Percentiles rank a stretch among this genome's conserved stretches.
These are phyloP conservation scores for Piprites chloris DNA, from an alignment of 2,113 vertebrate genomes.

Conservation along the genomic window DNA sequence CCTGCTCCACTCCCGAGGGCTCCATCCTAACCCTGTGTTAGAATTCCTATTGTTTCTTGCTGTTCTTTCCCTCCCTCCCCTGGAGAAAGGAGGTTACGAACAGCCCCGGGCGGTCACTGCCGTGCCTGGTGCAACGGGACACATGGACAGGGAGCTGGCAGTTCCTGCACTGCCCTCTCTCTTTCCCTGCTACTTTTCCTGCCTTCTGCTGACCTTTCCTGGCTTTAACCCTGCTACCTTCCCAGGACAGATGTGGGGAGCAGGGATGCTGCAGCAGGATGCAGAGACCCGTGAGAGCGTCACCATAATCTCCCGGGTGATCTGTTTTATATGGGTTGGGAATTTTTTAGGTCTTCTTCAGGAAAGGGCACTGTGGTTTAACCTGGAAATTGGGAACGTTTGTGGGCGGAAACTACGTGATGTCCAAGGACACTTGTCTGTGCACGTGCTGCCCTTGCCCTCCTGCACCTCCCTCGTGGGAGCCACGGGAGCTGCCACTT, in stretches of 20 bases:
- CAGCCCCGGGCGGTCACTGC: not conserved
- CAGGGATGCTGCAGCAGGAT: not conserved
- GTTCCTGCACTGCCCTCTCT: not conserved
- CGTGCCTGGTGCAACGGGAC: not conserved
- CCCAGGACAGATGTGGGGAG: not conserved
- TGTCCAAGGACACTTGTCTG: accelerated
- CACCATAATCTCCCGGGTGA: not conserved
- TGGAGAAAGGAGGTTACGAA: not conserved
- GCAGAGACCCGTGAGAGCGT: not conserved
- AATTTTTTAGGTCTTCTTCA: not conserved
- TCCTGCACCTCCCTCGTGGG: not conserved
- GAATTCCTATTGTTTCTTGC: not conserved
- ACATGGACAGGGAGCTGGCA: not conserved
- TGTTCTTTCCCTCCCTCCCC: not conserved
- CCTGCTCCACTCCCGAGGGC: not conserved
- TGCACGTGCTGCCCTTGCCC: accelerated
- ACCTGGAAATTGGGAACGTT: not conserved
- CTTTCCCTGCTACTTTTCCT: not conserved
- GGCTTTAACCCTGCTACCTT: not conserved
- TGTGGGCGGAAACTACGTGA: not conserved
- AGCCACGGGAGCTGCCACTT: not conserved
- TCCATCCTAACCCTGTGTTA: not conserved
- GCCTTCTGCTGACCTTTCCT: not conserved
- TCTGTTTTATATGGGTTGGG: not conserved
- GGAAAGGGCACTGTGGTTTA: not conserved